A percentile compares a stretch with the other conserved stretches of the same genome.
These are phyloP conservation scores for Synanthedon myopaeformis DNA, from an alignment of 2,888 invertebrate genomes.

Conservation along the genomic window DNA sequence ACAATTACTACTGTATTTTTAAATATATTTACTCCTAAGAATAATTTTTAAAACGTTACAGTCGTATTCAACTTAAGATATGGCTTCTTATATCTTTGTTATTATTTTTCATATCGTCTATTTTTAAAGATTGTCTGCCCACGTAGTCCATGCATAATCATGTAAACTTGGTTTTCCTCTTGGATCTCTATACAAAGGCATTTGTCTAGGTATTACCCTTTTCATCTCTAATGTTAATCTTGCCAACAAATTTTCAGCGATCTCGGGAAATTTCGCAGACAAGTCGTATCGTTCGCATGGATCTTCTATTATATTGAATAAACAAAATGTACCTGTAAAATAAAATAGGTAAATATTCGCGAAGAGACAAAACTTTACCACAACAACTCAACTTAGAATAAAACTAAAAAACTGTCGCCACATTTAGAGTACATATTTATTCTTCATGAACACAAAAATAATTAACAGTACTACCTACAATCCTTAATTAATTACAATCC, in stretches of 20 bases:
- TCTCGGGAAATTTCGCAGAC: conserved; percentile 23
- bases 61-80: too few species aligned
- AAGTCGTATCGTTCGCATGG: conserved; percentile 46
- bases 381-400: too few species aligned
- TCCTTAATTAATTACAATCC: too few species aligned
- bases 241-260: conserved; percentile 22
- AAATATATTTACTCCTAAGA: too few species aligned
- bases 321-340: conserved; percentile 31
- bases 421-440: too few species aligned
- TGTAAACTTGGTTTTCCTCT: conserved; percentile 30
- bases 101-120: neutral
- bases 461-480: too few species aligned
- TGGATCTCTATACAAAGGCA: conserved; percentile 32
- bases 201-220: conserved; percentile 27
- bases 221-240: conserved; percentile 25
- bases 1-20: too few species aligned
- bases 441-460: too few species aligned
- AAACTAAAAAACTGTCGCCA: too few species aligned
- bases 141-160: conserved; percentile 46
- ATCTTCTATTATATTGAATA: conserved; percentile 45
- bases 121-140: conserved; percentile 17
- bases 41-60: too few species aligned
- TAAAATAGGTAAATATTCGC: conserved; percentile 7
- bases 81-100: too few species aligned
- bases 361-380: too few species aligned